Percentiles rank a stretch among this genome's conserved stretches.
phyloP scores from a whole-genome alignment of 2,113 vertebrate species.

The Oryzias woworae region DNA sequence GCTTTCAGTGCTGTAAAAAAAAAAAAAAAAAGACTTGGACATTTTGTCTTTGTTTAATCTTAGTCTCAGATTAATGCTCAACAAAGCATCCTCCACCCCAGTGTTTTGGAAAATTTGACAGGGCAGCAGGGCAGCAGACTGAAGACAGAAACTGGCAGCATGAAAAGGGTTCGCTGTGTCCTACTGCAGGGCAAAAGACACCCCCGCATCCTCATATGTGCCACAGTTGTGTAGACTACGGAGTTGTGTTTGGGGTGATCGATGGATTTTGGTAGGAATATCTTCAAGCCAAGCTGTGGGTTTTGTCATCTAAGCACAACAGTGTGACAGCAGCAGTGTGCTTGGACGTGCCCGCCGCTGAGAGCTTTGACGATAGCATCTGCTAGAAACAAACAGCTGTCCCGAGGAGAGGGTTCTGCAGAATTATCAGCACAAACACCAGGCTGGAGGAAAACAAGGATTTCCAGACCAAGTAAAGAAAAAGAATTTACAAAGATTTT shows the following conservation, averaged over 20 bases:
- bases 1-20: too few species aligned
- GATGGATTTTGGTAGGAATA: conserved; percentile 62
- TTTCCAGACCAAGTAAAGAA: conserved; percentile 60
- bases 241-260: conserved; percentile 56
- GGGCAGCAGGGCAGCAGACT: background rate
- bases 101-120: too few species aligned
- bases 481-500: conserved; percentile 48
- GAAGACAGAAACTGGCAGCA: conserved; percentile 17
- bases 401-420: conserved; percentile 23
- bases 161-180: conserved; percentile 38
- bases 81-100: too few species aligned
- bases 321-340: conserved; percentile 55
- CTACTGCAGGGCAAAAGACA: conserved; percentile 43
- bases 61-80: too few species aligned
- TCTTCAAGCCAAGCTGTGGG: conserved; percentile 48
- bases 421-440: conserved; percentile 56
- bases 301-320: conserved; percentile 16
- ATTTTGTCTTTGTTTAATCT: too few species aligned
- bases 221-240: conserved; percentile 47
- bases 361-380: conserved; percentile 73
- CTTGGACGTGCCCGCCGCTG: conserved; percentile 56
- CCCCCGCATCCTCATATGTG: conserved; percentile 40
- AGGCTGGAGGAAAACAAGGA: conserved; percentile 20
- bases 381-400: conserved; percentile 66
- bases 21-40: too few species aligned